Conservation (phyloP, 2,113 vertebrate genomes). For the Hylia prasina region DNA sequence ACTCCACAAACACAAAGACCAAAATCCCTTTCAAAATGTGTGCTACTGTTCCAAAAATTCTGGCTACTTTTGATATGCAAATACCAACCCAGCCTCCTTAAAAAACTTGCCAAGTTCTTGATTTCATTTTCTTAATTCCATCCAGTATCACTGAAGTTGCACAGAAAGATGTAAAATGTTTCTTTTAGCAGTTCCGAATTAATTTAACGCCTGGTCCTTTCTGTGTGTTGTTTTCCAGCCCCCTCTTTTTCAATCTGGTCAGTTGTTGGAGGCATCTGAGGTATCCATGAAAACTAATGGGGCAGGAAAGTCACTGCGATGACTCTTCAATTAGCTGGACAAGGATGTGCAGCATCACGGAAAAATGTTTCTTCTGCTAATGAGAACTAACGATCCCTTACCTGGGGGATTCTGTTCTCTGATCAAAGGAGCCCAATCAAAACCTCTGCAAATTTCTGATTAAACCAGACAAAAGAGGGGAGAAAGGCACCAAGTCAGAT, state of each 20-base stretch:
- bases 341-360: not conserved
- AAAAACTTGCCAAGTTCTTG: not conserved
- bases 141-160: not conserved
- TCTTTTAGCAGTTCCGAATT: not conserved
- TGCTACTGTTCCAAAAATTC: slow-evolving; percentile 25
- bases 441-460: slow-evolving; percentile 28
- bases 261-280: not conserved
- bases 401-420: slow-evolving; percentile 21
- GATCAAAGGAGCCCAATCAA: slow-evolving; percentile 44
- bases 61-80: slow-evolving; percentile 39
- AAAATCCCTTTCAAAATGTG: not conserved
- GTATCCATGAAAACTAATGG: not conserved
- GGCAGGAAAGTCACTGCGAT: not conserved
- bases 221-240: not conserved
- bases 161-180: not conserved
- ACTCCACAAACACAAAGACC: slow-evolving; percentile 22
- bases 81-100: not conserved
- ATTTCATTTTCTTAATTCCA: slow-evolving; percentile 22
- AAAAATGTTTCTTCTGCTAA: slow-evolving; percentile 44
- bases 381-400: slow-evolving; percentile 20
- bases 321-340: slow-evolving; percentile 30
- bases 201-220: not conserved
- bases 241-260: not conserved
- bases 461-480: not conserved
- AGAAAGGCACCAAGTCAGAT: not conserved